Conservation (phyloP, 2,888 invertebrate species). For the Rutpela maculata region DNA sequence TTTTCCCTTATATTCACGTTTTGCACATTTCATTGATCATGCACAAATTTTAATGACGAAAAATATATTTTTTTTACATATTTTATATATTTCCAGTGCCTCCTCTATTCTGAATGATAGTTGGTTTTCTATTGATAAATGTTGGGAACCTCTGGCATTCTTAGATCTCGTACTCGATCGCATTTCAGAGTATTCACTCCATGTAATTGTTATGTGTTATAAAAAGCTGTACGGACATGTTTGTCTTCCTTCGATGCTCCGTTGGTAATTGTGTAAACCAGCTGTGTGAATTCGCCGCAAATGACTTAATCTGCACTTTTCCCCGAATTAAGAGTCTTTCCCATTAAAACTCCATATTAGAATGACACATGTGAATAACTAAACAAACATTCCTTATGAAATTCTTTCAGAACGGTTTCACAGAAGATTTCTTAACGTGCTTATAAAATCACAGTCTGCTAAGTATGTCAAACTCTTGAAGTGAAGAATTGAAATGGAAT, state of each 20-base stretch:
- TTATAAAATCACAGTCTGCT: constrained; percentile 27
- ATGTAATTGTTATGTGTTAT: constrained; percentile 69
- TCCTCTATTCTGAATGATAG: not conserved
- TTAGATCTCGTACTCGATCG: constrained; percentile 54
- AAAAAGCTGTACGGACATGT: constrained; percentile 69
- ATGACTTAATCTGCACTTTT: constrained; percentile 69
- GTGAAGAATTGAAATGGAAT: not conserved
- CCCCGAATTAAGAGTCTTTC: constrained; percentile 61
- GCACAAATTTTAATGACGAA: too few species aligned
- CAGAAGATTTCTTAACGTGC: constrained; percentile 19
- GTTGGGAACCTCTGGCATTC: constrained; percentile 32
- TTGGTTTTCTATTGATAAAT: constrained; percentile 11
- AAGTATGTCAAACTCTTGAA: constrained; percentile 33
- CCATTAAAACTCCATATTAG: constrained; percentile 46
- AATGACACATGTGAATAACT: constrained; percentile 38
- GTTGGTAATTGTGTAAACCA: constrained; percentile 67
- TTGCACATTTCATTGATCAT: too few species aligned
- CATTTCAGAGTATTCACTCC: constrained; percentile 64
- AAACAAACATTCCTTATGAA: constrained; percentile 17
- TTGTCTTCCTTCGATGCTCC: constrained; percentile 64
- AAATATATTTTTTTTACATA: not conserved
- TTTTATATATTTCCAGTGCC: too few species aligned
- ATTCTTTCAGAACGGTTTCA: constrained; percentile 15
- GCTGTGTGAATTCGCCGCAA: constrained; percentile 67
- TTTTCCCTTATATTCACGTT: too few species aligned